These are phyloP conservation scores for Drosophila miranda DNA, from an alignment of 1,140 invertebrate species.

Conservation along the genomic window DNA sequence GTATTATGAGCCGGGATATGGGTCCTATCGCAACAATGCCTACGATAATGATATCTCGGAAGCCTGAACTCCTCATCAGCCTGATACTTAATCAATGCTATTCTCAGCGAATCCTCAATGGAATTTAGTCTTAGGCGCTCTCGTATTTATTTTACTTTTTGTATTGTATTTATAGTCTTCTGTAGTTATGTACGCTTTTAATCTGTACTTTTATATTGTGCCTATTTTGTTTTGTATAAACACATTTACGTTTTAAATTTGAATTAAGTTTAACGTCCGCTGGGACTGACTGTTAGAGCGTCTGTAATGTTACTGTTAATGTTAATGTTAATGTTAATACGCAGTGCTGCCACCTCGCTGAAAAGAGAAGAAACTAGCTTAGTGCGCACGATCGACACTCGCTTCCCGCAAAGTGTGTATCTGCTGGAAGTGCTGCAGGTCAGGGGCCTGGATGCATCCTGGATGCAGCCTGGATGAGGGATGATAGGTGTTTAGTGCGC, in stretches of 20 bases:
- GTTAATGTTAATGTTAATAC: constrained; percentile 4
- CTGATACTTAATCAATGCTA: too few species aligned
- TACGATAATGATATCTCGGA: constrained; percentile 48
- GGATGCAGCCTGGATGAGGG: background rate
- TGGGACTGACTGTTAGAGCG: background rate
- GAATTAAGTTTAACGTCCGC: too few species aligned
- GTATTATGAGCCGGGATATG: constrained; percentile 21
- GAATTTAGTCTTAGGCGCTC: constrained; percentile 38
- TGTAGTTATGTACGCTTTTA: too few species aligned
- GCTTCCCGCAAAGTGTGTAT: background rate
- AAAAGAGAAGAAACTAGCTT: background rate
- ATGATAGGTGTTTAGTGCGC: background rate
- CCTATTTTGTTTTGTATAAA: too few species aligned
- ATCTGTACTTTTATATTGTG: too few species aligned
- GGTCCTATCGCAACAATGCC: constrained; percentile 46
- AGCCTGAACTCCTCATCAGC: background rate
- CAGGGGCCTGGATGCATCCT: constrained; percentile 20
- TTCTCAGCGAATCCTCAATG: background rate
- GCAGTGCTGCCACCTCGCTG: constrained; percentile 9
- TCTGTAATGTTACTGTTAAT: constrained; percentile 19
- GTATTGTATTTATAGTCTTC: too few species aligned
- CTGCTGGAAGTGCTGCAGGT: background rate
- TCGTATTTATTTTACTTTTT: constrained; percentile 19
- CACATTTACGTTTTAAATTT: too few species aligned
- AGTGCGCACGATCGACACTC: constrained; percentile 9